A percentile compares a stretch with the other conserved stretches of the same genome.
Evolutionary conservation across 2,113 vertebrate species (phyloP).

Genomic region (Prunella himalayana): DNA sequence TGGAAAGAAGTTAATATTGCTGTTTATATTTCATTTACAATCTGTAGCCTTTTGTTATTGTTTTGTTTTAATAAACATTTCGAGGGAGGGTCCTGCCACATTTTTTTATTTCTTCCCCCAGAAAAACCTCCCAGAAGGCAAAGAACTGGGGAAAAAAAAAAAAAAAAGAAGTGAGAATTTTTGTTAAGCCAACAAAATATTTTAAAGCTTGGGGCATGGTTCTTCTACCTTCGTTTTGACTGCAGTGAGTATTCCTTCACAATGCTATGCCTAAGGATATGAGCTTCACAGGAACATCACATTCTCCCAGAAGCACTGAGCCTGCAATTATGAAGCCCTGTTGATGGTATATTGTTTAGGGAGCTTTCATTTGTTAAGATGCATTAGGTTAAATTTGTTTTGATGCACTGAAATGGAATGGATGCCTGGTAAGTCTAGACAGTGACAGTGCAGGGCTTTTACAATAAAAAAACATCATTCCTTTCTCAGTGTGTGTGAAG

Average conservation of each 20-base stretch:
- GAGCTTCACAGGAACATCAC: background rate
- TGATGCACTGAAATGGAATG: constrained; percentile 25
- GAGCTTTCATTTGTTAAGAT: constrained; percentile 6
- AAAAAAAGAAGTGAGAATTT: background rate
- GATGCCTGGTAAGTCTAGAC: constrained; percentile 16
- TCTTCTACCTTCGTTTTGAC: background rate
- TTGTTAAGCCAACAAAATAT: background rate
- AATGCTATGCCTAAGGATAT: background rate
- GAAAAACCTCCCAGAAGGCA: background rate
- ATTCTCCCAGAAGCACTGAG: background rate
- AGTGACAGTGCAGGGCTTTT: background rate
- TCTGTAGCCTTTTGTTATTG: constrained; percentile 1
- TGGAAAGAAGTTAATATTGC: background rate
- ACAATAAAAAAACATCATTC: background rate
- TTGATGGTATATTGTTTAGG: constrained; percentile 4
- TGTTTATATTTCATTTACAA: constrained; percentile 22
- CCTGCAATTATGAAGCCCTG: background rate
- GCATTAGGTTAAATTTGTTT: constrained; percentile 31
- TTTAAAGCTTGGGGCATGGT: background rate
- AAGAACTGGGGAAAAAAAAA: background rate
- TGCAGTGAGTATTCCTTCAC: background rate
- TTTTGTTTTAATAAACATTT: constrained; percentile 36
- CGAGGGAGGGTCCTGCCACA: background rate
- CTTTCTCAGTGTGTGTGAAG: background rate
- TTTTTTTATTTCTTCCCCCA: background rate